A percentile compares a stretch with the other conserved stretches of the same genome.
These are phyloP conservation scores for Heloderma charlesbogerti DNA, from an alignment of 2,113 vertebrate genomes.

Conservation along the genomic window DNA sequence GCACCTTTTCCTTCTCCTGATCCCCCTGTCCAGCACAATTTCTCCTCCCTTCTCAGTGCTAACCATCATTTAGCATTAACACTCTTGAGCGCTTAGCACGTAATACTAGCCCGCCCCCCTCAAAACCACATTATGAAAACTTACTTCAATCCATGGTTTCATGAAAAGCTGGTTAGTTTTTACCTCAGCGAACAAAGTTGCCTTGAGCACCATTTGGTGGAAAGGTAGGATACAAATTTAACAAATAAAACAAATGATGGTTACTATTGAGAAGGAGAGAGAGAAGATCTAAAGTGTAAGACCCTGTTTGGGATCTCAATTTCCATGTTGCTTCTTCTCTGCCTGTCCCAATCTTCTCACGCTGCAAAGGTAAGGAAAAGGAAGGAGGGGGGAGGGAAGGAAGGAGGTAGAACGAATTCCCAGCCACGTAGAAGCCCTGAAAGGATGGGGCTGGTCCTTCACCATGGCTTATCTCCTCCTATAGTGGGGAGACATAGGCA, in stretches of 20 bases:
- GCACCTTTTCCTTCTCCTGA: neutral
- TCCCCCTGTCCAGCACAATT: neutral
- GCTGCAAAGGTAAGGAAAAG: neutral
- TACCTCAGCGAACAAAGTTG: neutral
- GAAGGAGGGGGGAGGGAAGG: neutral
- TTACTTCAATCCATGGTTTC: neutral
- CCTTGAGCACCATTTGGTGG: neutral
- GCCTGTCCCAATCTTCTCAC: neutral
- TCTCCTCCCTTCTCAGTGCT: neutral
- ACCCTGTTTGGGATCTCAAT: neutral
- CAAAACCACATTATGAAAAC: neutral
- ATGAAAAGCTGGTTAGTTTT: neutral
- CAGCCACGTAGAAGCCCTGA: neutral
- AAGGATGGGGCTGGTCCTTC: neutral
- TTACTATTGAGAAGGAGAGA: neutral
- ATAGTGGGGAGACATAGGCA: neutral
- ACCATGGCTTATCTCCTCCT: neutral
- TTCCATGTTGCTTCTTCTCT: neutral
- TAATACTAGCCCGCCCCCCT: no score
- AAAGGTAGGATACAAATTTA: neutral
- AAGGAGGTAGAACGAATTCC: neutral
- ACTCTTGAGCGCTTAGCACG: neutral
- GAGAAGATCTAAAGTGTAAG: neutral
- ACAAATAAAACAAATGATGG: neutral
- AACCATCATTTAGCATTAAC: neutral